Conservation (phyloP, 2,888 invertebrate species). For the Cyclophora albipunctata region DNA sequence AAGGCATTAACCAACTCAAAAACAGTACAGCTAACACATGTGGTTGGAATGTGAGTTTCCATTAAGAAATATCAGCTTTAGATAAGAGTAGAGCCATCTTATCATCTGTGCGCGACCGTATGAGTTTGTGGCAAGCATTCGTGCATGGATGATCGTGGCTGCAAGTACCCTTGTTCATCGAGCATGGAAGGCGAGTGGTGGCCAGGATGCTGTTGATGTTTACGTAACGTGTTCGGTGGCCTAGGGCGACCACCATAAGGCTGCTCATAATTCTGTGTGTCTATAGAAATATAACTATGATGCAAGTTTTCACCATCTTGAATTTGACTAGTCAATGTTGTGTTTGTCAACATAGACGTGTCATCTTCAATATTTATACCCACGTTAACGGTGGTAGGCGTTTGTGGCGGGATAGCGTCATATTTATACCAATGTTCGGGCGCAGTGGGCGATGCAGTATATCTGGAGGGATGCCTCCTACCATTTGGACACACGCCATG, state of each 20-base stretch:
- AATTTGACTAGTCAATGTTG: constrained; percentile 77
- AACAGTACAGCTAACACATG: constrained; percentile 61
- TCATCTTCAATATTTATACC: constrained; percentile 75
- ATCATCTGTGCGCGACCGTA: constrained; percentile 64
- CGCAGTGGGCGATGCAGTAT: constrained; percentile 83
- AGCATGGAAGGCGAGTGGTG: constrained; percentile 65
- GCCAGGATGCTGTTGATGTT: constrained; percentile 57
- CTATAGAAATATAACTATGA: constrained; percentile 81
- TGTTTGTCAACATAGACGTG: constrained; percentile 77
- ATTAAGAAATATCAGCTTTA: constrained; percentile 60
- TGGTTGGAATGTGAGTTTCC: constrained; percentile 68
- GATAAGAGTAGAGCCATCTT: constrained; percentile 56
- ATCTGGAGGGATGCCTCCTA: constrained; percentile 77
- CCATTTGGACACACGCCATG: constrained; percentile 73
- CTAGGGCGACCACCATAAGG: constrained; percentile 64
- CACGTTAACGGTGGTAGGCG: constrained; percentile 68
- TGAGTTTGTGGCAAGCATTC: constrained; percentile 71
- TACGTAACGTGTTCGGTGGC: constrained; percentile 63
- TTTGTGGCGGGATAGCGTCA: constrained; percentile 75
- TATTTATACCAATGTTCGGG: constrained; percentile 83
- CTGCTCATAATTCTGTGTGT: constrained; percentile 72
- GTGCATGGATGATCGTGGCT: constrained; percentile 68
- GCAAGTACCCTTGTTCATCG: constrained; percentile 72
- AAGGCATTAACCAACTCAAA: constrained; percentile 59
- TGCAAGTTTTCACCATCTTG: constrained; percentile 79